phyloP scores from a whole-genome alignment of 92 coral and sea anemone genomes.

The Isaurus tuberculatus region DNA sequence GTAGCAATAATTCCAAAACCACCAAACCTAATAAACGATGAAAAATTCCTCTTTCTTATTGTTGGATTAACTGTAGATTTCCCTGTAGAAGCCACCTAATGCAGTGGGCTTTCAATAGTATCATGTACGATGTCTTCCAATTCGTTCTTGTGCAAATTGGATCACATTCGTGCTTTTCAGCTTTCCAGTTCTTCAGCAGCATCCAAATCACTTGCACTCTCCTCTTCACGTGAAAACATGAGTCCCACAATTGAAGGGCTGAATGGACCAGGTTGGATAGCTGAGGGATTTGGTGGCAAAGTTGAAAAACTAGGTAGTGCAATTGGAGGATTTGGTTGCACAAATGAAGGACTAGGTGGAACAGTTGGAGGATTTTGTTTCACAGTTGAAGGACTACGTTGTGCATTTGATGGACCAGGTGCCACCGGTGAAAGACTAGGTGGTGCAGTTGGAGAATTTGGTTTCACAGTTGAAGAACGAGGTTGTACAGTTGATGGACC shows the following conservation, averaged over 20 bases:
- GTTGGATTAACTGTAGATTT: background rate
- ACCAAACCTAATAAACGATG: background rate
- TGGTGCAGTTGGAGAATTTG: background rate
- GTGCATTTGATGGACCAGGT: no score
- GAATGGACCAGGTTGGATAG: background rate
- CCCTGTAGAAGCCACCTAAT: background rate
- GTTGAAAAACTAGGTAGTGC: background rate
- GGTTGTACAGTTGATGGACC: background rate
- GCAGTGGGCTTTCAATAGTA: background rate
- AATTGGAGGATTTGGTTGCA: background rate
- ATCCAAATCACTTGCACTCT: background rate
- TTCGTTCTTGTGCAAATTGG: background rate
- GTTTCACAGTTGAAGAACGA: background rate
- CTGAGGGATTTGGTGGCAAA: background rate
- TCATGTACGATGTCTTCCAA: background rate
- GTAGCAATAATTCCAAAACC: constrained; percentile 8
- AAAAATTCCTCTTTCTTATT: background rate
- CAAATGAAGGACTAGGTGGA: no score
- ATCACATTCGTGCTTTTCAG: no score
- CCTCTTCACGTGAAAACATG: background rate
- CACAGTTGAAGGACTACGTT: no score
- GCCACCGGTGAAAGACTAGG: no score
- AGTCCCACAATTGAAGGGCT: background rate
- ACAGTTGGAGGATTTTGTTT: no score
- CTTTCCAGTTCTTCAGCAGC: background rate